Base-by-base conservation (phyloP, 2,113 vertebrate species). In the Chaetodon trifascialis region DNA sequence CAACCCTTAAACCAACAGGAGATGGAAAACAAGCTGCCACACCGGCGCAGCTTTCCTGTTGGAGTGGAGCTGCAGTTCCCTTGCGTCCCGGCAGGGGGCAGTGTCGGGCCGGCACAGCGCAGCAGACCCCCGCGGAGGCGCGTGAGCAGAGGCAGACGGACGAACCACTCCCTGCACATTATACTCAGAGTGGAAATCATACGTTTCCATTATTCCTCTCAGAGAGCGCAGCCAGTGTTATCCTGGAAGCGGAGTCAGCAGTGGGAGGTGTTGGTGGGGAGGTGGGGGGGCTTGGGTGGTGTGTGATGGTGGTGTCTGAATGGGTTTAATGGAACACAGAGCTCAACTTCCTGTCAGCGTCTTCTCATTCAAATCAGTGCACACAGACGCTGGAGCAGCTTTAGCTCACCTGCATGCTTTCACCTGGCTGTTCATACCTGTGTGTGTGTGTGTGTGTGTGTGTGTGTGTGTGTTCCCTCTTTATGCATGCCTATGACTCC, bases 81-180 rank as follows among this genome's bases (percentile, higher is more conserved):
- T 17, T 0, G 0, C 2, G 52, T 59, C 7, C 88, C 93, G 92
- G 90, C 87, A 86, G 93, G 90, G 90, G 89, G 84, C 91, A 91
- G 30, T 3, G 30, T 30, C 30, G 30, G 30, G 30, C 30, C 30
- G 30, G 74, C 52, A 0, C 63, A 82, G 55, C 19, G 23, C 52
- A 54, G 58, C 12, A 12, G 54, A 80, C 79, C 0, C 59, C 44
- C 59, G 58, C 67, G 19, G 76, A 78, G 65, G 76, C 56, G 49
- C 25, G 49, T 2, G 3, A 15, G n/a, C 47, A 54, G 30, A 30
- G 2, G 66, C 56, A 63, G 82, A 59, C 52, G 60, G 46, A 63
- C 30, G 0, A 69, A 79, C 86, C 89, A 85, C 89, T 90, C 86
- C 91, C 86, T 82, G 80, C 69, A 69, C 84, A 78, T 82, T 72